These are phyloP conservation scores for Centrocercus urophasianus DNA, from an alignment of 2,113 vertebrate genomes.

Conservation along the genomic window DNA sequence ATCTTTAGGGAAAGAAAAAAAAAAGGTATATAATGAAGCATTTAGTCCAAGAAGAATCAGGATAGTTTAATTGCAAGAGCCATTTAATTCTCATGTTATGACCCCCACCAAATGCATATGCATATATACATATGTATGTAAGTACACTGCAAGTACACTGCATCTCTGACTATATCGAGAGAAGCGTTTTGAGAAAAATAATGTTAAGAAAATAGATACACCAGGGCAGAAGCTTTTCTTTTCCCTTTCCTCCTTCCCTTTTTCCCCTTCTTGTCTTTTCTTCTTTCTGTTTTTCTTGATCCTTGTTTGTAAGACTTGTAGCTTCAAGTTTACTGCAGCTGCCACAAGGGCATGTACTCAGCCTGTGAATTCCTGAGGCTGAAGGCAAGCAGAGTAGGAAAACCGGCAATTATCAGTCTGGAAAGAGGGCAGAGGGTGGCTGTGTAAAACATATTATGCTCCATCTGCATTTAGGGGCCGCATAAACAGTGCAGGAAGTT, in stretches of 20 bases:
- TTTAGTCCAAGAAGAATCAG: neutral
- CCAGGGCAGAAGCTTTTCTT: neutral
- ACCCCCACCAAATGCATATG: neutral
- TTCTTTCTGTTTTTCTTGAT: neutral
- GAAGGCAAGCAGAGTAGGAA: neutral
- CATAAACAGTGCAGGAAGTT: neutral
- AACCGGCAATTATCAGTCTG: neutral
- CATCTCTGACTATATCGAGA: neutral
- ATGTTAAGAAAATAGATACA: neutral
- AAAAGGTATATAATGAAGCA: neutral
- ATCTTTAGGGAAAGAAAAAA: neutral
- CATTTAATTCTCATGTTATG: neutral
- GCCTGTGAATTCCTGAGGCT: neutral
- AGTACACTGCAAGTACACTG: neutral
- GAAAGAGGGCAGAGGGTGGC: neutral
- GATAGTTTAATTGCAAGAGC: neutral
- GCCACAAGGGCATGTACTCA: neutral
- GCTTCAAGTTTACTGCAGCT: neutral
- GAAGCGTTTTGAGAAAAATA: neutral
- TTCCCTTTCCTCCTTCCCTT: neutral
- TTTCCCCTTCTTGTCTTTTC: neutral
- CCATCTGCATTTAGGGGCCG: neutral
- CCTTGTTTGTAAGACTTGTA: neutral
- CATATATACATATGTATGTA: neutral
- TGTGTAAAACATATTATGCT: neutral